These are phyloP conservation scores for Drosophila miranda DNA, from an alignment of 1,140 invertebrate species.

Conservation along the genomic window DNA sequence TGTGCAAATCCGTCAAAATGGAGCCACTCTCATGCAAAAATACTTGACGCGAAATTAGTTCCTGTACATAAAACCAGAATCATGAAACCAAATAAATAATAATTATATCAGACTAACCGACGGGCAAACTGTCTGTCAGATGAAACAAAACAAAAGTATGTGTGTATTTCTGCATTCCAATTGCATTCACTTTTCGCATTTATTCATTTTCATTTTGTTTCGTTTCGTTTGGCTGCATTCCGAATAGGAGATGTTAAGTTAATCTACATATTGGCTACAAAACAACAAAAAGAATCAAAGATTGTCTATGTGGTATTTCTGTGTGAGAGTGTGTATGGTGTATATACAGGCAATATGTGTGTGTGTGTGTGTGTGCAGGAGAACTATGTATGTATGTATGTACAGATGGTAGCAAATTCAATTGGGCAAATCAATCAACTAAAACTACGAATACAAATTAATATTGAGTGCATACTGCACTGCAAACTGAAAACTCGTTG, in stretches of 20 bases:
- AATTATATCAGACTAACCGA: slow-evolving; percentile 9
- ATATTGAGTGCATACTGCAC: slow-evolving; percentile 42
- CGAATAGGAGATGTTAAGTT: slow-evolving; percentile 27
- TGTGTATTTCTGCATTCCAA: background rate
- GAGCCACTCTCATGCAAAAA: no score
- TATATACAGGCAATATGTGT: slow-evolving; percentile 33
- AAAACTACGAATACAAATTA: slow-evolving; percentile 62
- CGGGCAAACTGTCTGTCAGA: background rate
- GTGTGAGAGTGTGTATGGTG: background rate
- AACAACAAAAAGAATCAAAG: slow-evolving; percentile 3
- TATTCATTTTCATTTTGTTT: slow-evolving; percentile 55
- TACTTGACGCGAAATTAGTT: no score
- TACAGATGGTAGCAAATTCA: slow-evolving; percentile 48
- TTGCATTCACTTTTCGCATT: slow-evolving; percentile 30
- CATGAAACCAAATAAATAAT: slow-evolving; percentile 17
- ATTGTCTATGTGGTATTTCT: slow-evolving; percentile 11
- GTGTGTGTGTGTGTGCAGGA: slow-evolving; percentile 14
- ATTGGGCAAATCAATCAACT: slow-evolving; percentile 64
- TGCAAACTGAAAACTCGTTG: slow-evolving; percentile 46
- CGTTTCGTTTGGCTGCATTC: slow-evolving; percentile 10
- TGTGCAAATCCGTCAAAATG: no score
- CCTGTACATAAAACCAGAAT: background rate
- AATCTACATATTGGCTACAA: slow-evolving; percentile 44
- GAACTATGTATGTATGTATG: slow-evolving; percentile 41
- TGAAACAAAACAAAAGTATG: background rate